Evolutionary conservation across 1,140 invertebrate genomes (phyloP).

Genomic region (Yoshiicerus persimilis): DNA sequence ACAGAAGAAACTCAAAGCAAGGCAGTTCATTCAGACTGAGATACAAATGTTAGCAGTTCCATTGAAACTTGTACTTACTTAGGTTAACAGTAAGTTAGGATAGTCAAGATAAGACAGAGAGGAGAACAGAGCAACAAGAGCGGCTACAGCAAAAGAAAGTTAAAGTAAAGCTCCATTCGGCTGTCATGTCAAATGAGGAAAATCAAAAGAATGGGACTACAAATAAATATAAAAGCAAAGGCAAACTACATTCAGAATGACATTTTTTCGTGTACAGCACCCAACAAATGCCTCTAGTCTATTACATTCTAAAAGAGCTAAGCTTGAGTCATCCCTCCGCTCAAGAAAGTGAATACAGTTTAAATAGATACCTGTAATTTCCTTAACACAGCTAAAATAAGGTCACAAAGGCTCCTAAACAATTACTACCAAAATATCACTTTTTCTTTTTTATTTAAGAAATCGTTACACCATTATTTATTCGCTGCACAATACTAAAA

Average conservation of each 20-base stretch:
- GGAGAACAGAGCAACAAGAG: neutral
- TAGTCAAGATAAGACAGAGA: neutral
- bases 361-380: neutral
- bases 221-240: neutral
- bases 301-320: neutral
- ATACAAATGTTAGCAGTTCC: neutral
- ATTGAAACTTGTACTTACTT: neutral
- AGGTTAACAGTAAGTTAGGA: neutral
- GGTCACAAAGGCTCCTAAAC: too few relatives aligned
- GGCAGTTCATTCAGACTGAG: neutral
- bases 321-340: neutral
- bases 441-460: too few relatives aligned
- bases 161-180: neutral
- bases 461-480: too few relatives aligned
- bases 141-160: neutral
- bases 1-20: neutral
- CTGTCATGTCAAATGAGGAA: constrained; percentile 4
- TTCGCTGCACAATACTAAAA: too few relatives aligned
- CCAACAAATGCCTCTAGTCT: too few relatives aligned
- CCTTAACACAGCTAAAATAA: too few relatives aligned
- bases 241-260: neutral
- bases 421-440: too few relatives aligned
- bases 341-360: neutral
- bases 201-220: neutral
- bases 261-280: too few relatives aligned